These are phyloP conservation scores for Ceyx melanurus DNA, from an alignment of 2,113 vertebrate genomes.

Conservation along the genomic window DNA sequence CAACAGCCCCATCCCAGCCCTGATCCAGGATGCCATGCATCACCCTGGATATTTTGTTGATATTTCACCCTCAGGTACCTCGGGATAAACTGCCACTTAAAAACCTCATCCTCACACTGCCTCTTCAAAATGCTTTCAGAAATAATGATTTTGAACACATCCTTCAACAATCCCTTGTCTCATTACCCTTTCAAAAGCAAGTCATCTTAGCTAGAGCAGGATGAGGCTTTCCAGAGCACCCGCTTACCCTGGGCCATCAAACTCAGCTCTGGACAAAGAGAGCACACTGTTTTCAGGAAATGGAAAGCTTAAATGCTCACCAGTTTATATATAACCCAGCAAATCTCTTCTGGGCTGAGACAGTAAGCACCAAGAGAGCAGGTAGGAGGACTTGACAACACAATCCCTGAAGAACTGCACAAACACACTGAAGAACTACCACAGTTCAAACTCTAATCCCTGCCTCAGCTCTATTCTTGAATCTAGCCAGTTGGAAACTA, in stretches of 20 bases:
- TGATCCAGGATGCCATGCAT: background rate
- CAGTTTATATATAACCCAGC: conserved; percentile 1
- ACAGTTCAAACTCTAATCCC: background rate
- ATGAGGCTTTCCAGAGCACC: background rate
- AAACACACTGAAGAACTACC: background rate
- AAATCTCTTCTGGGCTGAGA: background rate
- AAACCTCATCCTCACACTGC: background rate
- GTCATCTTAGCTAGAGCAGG: background rate
- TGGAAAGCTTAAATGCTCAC: background rate
- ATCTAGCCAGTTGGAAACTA: background rate
- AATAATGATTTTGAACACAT: background rate
- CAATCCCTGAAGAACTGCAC: background rate
- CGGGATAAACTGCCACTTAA: background rate
- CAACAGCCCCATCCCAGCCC: accelerated
- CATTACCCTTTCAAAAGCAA: background rate
- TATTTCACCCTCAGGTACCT: background rate
- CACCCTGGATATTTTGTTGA: background rate
- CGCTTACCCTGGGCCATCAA: background rate
- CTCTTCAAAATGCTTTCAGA: background rate
- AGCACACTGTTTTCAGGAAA: background rate
- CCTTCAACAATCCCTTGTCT: background rate
- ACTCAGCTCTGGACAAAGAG: background rate
- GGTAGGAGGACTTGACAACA: conserved; percentile 28
- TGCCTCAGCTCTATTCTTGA: background rate
- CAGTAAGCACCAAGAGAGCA: background rate